Evolutionary conservation across 35 echinoderm and acorn worm genomes (phyloP).

Genomic region (Acanthaster planci): DNA sequence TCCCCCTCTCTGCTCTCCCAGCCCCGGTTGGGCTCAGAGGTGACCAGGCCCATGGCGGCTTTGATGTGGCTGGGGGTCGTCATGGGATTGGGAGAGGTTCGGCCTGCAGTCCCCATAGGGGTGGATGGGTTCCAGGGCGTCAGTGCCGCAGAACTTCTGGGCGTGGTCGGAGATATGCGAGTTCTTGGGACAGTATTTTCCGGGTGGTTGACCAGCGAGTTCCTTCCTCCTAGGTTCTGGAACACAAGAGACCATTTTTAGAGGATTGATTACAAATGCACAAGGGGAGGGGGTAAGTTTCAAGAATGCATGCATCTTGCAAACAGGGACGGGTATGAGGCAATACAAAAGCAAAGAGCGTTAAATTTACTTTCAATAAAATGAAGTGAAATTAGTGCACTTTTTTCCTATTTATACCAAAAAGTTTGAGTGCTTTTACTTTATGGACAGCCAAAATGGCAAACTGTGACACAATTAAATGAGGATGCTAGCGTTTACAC

Average conservation of each 20-base stretch:
- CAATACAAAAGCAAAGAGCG: too few species aligned
- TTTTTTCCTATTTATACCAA: too few species aligned
- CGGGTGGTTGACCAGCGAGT: neutral
- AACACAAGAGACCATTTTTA: neutral
- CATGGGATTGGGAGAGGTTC: slow-evolving; percentile 1
- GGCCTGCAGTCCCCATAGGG: neutral
- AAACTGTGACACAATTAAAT: too few species aligned
- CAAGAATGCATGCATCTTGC: too few species aligned
- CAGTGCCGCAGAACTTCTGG: neutral
- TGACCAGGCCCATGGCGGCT: neutral
- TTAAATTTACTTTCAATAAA: too few species aligned
- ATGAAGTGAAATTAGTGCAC: too few species aligned
- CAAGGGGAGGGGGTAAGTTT: too few species aligned
- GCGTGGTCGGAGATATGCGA: neutral
- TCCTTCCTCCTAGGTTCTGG: neutral
- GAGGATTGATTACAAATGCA: too few species aligned
- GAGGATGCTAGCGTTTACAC: too few species aligned
- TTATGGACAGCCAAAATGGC: too few species aligned
- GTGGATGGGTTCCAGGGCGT: neutral
- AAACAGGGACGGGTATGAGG: too few species aligned
- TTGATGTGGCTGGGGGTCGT: neutral
- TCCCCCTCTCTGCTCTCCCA: neutral
- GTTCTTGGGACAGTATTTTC: neutral
- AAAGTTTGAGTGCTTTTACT: too few species aligned
- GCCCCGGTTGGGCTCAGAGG: neutral